phyloP scores from a whole-genome alignment of 2,113 vertebrate species.

The Taxidea taxus region DNA sequence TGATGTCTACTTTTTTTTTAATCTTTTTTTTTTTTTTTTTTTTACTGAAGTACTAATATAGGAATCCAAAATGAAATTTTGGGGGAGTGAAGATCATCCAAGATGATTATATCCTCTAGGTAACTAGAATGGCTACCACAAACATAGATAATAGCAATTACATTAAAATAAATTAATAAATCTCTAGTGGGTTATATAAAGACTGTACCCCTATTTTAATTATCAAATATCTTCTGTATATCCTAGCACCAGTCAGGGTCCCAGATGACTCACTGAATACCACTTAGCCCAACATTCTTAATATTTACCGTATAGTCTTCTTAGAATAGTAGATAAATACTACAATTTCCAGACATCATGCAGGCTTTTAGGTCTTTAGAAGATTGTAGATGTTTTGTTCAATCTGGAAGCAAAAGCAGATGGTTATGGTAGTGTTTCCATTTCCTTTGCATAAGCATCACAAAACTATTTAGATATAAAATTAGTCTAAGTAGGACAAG shows the following conservation, averaged over 20 bases:
- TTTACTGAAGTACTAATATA: not conserved
- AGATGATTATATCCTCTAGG: not conserved
- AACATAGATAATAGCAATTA: not conserved
- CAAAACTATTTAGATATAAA: not conserved
- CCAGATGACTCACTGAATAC: not conserved
- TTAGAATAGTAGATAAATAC: not conserved
- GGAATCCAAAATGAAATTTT: not conserved
- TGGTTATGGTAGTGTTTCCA: not conserved
- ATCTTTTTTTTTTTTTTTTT: no score
- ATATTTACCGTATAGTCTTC: not conserved
- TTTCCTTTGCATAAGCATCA: slow-evolving; percentile 9
- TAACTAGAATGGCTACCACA: not conserved
- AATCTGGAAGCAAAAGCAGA: not conserved
- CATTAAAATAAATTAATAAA: not conserved
- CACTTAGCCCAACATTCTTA: not conserved
- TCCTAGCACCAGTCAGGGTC: not conserved
- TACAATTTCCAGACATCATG: not conserved
- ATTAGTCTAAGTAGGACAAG: not conserved
- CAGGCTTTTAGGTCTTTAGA: slow-evolving; percentile 10
- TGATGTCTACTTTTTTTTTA: not conserved
- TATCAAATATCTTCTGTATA: not conserved
- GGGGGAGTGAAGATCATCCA: not conserved
- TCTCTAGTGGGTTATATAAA: not conserved
- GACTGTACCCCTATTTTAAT: not conserved
- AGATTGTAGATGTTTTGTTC: not conserved